Base-by-base conservation (phyloP, 2,113 vertebrate genomes). In the Vanacampus margaritifer region DNA sequence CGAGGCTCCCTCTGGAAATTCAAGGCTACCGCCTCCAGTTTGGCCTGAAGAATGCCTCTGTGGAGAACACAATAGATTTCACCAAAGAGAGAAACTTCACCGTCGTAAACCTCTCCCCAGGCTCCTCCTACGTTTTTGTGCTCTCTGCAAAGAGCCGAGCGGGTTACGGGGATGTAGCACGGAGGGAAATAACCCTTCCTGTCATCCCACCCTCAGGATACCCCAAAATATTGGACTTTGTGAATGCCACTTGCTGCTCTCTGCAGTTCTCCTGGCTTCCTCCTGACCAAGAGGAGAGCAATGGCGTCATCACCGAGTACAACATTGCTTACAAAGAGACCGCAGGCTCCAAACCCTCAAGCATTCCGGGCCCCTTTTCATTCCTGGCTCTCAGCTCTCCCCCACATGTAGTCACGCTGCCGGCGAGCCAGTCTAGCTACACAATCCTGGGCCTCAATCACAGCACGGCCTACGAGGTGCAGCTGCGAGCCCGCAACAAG, bases 401-500 rank as follows among this genome's bases (percentile, higher is more conserved):
- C 54, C 90, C 92, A 0, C 87, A 88, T 81, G 93, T 95, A 69
- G 92, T 94, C 24, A 92, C 91, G 32, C 84, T 97, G 53, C 89
- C 91, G 26, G 91, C 93, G 7, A 91, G 89, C 39, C 92, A 94
- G 87, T 93, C 91, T 74, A 91, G 88, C 6, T 94, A 93, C 92
- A 94, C 93, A 67, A 88, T 97, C 79, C 90, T 86, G 80, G 94
- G 94, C 86, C 93, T 96, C 84, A 94, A 93, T 91, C 94, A 94
- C 79, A 94, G 95, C 93, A 95, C 94, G 23, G 92, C 91, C 84
- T 98, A 98, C 67, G 93, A 94, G 65, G 92, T 98, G 88, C 95
- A 94, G 90, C 93, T 98, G 85, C 93, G 94, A 71, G 95, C 94
- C 63, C 94, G 94, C 90, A 98, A 94, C 87, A 93, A 92, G 89